A percentile compares a stretch with the other conserved stretches of the same genome.
phyloP scores from a whole-genome alignment of 2,797 vertebrate genomes.

The Halcyon chelicuti region DNA sequence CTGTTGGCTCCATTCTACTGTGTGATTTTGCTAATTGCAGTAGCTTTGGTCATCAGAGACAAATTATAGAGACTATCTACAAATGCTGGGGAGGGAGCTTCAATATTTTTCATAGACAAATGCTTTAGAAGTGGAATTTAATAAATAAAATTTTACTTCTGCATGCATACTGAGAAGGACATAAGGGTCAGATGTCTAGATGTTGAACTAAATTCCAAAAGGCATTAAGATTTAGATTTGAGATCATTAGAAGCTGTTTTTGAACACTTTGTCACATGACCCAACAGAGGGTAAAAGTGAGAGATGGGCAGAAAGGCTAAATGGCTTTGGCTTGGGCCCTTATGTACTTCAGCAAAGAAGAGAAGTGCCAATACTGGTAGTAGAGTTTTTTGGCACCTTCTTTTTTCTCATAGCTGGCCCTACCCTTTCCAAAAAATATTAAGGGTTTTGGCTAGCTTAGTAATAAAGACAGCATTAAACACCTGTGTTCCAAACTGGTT shows the following conservation, averaged over 20 bases:
- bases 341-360: background rate
- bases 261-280: too few relatives aligned
- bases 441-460: background rate
- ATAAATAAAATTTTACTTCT: background rate
- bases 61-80: background rate
- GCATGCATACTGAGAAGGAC: background rate
- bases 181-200: background rate
- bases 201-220: background rate
- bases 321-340: background rate
- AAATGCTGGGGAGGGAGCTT: background rate
- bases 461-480: background rate
- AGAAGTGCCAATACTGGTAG: background rate
- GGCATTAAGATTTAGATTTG: background rate
- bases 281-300: background rate
- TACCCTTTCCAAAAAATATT: background rate
- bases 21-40: slow-evolving; percentile 47
- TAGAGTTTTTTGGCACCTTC: background rate
- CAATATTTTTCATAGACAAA: background rate
- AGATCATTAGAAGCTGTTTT: background rate
- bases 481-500: background rate
- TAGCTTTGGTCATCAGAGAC: slow-evolving; percentile 6
- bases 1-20: slow-evolving; percentile 32
- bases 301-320: background rate
- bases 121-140: background rate
- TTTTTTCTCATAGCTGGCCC: background rate